Base-by-base conservation (phyloP, 2,888 invertebrate genomes). In the Agrenia bidenticulata region DNA sequence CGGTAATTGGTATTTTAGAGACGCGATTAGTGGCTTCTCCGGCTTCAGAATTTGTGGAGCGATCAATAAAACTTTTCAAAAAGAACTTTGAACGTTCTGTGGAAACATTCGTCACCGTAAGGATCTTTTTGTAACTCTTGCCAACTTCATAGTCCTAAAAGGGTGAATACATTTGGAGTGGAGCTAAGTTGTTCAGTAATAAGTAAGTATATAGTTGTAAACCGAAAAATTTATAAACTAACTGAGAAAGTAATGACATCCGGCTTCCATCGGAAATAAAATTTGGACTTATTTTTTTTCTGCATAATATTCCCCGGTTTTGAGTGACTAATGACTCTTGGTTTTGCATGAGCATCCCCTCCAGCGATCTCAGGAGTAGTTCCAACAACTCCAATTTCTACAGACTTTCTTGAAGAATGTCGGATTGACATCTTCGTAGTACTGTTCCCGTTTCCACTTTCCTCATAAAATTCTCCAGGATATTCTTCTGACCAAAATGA, bases 71-170 rank as follows among this genome's bases (percentile, higher is more conserved):
- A 13, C 27, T 32, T 55, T 55, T 55, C 32, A 62, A 56, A 24
- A 27, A 59, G 42, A 62, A 61, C n/a, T 59, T 59, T 4, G 62
- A 9, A 2, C 59, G 42, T 21, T 63, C 39, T 1, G 24, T 54
- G 2, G 64, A 59, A 21, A 61, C 54, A 21, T 65, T 65, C 2
- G 62, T 60, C 5, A 68, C 63, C 7, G 41, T 58, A 1, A 68
- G 58, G 51, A 54, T 62, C 21, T 62, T 45, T 24, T 51, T 64
- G 53, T 68, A 68, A 11, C 39, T 62, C 57, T 63, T 64, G 13
- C 64, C 64, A 1, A 63, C 42, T 17, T 64, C 64, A 24, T 50
- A 68, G 50, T 68, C 62, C 68, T 68, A 37, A 17, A 59, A 7
- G 32, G 32, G n/a, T n/a, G n/a, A 32, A 32, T 11, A 32, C 11